Evolutionary conservation across 2,888 invertebrate species (phyloP).

Genomic region (Drosophila longiperda): DNA sequence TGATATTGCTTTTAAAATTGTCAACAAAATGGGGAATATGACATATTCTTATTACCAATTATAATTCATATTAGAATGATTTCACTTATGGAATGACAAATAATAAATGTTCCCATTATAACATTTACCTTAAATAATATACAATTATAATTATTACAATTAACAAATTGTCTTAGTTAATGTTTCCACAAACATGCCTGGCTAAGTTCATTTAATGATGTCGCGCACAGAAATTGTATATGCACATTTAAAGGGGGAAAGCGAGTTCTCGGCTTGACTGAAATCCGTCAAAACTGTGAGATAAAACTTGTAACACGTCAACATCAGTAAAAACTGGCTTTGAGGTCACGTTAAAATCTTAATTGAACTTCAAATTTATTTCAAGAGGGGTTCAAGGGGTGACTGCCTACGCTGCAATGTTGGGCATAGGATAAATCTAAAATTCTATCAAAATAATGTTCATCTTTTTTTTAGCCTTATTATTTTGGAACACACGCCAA

Average conservation of each 20-base stretch:
- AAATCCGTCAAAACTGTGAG: conserved; percentile 24
- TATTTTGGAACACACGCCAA: conserved; percentile 27
- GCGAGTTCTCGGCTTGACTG: background rate
- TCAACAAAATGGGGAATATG: too few species aligned
- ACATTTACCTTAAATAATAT: background rate
- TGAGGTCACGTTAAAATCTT: conserved; percentile 22
- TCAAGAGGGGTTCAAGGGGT: background rate
- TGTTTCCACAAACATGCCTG: conserved; percentile 26
- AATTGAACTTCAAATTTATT: conserved; percentile 47
- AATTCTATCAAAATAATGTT: conserved; percentile 51
- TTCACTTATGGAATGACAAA: background rate
- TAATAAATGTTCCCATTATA: background rate
- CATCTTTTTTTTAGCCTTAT: conserved; percentile 25
- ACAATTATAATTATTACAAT: background rate
- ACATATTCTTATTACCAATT: background rate
- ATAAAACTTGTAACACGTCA: conserved; percentile 26
- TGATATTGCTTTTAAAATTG: background rate
- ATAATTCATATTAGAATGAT: background rate
- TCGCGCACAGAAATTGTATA: background rate
- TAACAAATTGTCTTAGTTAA: background rate
- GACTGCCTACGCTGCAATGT: background rate
- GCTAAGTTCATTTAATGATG: conserved; percentile 51
- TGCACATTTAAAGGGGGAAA: background rate
- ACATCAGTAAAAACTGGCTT: conserved; percentile 9
- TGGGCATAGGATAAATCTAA: conserved; percentile 26